Evolutionary conservation across 2,888 invertebrate species (phyloP), one percentile per base, ranked within the genome.

Genomic region (Aphodius granarius): DNA sequence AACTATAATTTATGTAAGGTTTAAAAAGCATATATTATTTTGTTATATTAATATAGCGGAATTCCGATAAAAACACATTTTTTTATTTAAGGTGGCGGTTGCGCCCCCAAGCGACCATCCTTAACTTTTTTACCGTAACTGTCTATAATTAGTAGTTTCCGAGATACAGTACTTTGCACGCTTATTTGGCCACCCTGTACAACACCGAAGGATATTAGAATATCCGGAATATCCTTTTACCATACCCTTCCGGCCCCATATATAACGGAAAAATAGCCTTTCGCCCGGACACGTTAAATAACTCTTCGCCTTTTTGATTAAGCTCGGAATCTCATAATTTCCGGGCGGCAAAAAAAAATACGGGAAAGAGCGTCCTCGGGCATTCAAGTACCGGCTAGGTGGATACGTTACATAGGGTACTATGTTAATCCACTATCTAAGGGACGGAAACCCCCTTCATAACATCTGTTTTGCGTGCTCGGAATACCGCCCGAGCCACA

Each of bases 401-500:
- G 9, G 43, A 13, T 43, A 43, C 9, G 43, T 43, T n/a, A 43
- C 43, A 43, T 43, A 43, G 13, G 43, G 43, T 43, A 43, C 9
- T 43, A 43, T 43, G 43, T 43, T 43, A 43, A 43, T 43, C 63
- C 72, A 21, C 68, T 62, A 22, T 72, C 72, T 63, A 22, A 66
- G 63, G 65, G 21, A 66, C 66, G 43, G 43, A 43, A 43, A 43
- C 43, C 43, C 43, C 43, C 43, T 43, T 43, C 43, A 43, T 23
- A 70, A 74, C 63, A 74, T 71, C 75, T 75, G 72, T 72, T 73
- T 66, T 72, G 68, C 63, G 72, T 72, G 68, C 21, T 22, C 66
- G 5, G 75, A 18, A 72, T 75, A 72, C 62, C 43, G 62, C 9
- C 64, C 62, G 20, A 63, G 23, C 19, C 17, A 16, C 23, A 9